Evolutionary conservation across 2,113 vertebrate genomes (phyloP).

Genomic region (Myiopsitta monachus): DNA sequence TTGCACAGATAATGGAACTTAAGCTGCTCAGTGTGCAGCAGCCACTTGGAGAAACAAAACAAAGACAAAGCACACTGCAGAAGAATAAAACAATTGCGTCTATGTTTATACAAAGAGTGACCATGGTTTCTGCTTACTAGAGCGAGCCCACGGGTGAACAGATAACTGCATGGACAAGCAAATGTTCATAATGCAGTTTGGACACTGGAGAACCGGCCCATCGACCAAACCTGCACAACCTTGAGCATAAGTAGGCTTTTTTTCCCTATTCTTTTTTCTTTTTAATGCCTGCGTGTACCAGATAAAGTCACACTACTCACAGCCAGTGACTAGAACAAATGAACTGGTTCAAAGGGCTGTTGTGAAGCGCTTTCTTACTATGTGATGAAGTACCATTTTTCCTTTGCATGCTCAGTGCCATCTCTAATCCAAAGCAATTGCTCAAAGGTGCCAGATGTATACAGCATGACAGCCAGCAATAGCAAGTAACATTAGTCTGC

Average conservation of each 20-base stretch:
- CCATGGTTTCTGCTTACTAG: not conserved
- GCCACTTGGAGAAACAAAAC: not conserved
- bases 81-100: not conserved
- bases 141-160: not conserved
- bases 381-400: not conserved
- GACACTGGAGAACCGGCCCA: not conserved
- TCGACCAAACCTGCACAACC: not conserved
- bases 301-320: not conserved
- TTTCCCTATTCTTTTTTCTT: not conserved
- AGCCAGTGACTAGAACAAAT: not conserved
- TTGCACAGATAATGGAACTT: conserved; percentile 7
- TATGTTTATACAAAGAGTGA: not conserved
- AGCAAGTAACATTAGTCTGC: not conserved
- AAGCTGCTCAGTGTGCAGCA: not conserved
- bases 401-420: not conserved
- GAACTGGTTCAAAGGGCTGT: not conserved
- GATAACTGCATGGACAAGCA: not conserved
- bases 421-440: conserved; percentile 21
- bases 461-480: not conserved
- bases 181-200: not conserved
- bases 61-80: not conserved
- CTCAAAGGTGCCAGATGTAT: not conserved
- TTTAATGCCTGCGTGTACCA: not conserved
- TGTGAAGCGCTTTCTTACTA: not conserved
- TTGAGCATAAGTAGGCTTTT: not conserved